Conservation (phyloP, 2,797 vertebrate genomes). For the Todus mexicanus region DNA sequence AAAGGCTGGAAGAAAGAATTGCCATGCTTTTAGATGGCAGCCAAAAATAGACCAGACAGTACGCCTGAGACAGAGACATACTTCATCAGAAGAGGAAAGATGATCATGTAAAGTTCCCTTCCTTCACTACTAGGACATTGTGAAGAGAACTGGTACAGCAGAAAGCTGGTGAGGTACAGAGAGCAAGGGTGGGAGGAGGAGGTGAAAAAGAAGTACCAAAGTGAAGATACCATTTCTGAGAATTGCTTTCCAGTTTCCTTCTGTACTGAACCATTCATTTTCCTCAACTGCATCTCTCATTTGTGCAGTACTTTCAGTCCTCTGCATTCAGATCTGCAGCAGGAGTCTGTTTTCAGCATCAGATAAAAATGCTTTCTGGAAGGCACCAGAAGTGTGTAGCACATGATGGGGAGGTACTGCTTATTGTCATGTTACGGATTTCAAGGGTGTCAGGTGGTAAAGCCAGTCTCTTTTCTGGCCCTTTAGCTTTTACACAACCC, state of each 20-base stretch:
- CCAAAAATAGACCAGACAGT: background rate
- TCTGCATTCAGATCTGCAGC: background rate
- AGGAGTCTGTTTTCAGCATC: background rate
- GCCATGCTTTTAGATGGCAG: background rate
- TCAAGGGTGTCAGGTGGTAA: background rate
- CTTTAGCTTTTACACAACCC: background rate
- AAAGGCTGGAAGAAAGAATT: background rate
- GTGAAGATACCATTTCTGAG: background rate
- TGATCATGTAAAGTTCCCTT: background rate
- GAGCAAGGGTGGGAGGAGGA: background rate
- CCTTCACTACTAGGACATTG: background rate
- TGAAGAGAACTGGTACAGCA: background rate
- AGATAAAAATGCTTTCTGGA: slow-evolving; percentile 34
- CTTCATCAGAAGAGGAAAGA: background rate
- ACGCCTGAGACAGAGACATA: background rate
- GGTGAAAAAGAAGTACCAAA: background rate
- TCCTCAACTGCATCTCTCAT: background rate
- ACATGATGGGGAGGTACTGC: background rate
- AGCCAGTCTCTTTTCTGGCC: background rate
- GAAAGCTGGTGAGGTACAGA: background rate
- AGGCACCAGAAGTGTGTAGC: background rate
- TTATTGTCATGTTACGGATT: background rate
- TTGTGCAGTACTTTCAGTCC: background rate
- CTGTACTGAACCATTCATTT: background rate
- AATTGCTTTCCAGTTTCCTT: slow-evolving; percentile 17